A percentile compares a stretch with the other conserved stretches of the same genome.
phyloP scores from a whole-genome alignment of 2,888 invertebrate species.

The Melanargia galathea region DNA sequence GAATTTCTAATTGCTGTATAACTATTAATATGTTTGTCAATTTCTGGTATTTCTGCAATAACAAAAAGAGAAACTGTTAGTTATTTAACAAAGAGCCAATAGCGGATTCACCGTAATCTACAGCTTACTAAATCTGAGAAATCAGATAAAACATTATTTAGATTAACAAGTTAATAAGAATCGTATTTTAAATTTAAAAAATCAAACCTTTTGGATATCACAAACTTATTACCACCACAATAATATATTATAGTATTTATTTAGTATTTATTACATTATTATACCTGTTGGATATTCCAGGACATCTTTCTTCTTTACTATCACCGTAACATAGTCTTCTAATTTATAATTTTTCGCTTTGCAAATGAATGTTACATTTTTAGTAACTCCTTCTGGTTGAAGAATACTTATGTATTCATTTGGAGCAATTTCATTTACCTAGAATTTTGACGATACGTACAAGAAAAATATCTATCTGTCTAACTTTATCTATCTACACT shows the following conservation, averaged over 20 bases:
- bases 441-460: slow-evolving; percentile 42
- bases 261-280: no score
- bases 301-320: slow-evolving; percentile 39
- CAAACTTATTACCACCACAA: no score
- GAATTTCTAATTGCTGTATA: slow-evolving; percentile 39
- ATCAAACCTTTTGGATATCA: slow-evolving; percentile 13
- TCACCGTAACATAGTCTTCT: slow-evolving; percentile 40
- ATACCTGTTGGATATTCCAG: slow-evolving; percentile 10
- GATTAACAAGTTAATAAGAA: no score
- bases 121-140: slow-evolving; percentile 45
- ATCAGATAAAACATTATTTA: no score
- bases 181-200: no score
- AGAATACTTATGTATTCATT: slow-evolving; percentile 54
- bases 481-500: no score
- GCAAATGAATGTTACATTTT: slow-evolving; percentile 52
- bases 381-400: slow-evolving; percentile 45
- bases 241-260: no score
- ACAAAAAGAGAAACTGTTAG: not conserved
- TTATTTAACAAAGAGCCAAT: no score
- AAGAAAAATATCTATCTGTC: no score
- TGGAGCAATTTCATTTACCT: slow-evolving; percentile 46
- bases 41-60: slow-evolving; percentile 47
- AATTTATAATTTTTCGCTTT: slow-evolving; percentile 50
- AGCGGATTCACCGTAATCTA: slow-evolving; percentile 47
- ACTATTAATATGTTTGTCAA: slow-evolving; percentile 42